These are phyloP conservation scores for Gryon sp. DNA, from an alignment of 1,140 invertebrate genomes.

Conservation along the genomic window DNA sequence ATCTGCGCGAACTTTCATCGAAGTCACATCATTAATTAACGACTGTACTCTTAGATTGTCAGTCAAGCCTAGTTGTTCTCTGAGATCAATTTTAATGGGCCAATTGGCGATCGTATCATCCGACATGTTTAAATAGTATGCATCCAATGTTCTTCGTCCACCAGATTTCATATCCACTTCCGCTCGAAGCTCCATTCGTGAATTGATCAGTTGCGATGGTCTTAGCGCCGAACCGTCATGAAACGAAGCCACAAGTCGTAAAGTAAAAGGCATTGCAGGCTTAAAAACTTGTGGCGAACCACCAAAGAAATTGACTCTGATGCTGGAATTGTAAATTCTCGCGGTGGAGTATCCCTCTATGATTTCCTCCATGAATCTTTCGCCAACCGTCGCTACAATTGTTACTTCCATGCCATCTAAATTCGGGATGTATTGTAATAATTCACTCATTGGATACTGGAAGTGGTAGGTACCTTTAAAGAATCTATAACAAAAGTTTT, in stretches of 20 bases:
- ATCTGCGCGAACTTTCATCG: slow-evolving; percentile 84
- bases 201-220: slow-evolving; percentile 79
- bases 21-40: slow-evolving; percentile 83
- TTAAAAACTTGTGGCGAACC: slow-evolving; percentile 96
- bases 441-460: slow-evolving; percentile 89
- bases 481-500: slow-evolving; percentile 84
- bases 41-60: slow-evolving; percentile 81
- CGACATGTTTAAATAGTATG: slow-evolving; percentile 80
- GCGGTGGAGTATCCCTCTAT: slow-evolving; percentile 93
- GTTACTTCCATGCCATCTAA: slow-evolving; percentile 90
- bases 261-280: slow-evolving; percentile 91
- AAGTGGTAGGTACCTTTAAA: slow-evolving; percentile 94
- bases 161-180: slow-evolving; percentile 81
- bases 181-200: slow-evolving; percentile 82
- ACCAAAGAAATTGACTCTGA: slow-evolving; percentile 91
- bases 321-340: slow-evolving; percentile 91
- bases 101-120: slow-evolving; percentile 84
- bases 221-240: slow-evolving; percentile 87
- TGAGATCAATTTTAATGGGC: slow-evolving; percentile 88
- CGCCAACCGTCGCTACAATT: slow-evolving; percentile 93
- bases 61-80: slow-evolving; percentile 80
- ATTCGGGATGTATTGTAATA: slow-evolving; percentile 84
- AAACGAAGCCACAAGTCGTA: slow-evolving; percentile 86
- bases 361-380: slow-evolving; percentile 92
- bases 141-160: slow-evolving; percentile 81